Evolutionary conservation across 2,888 invertebrate species (phyloP).

Genomic region (Nesidiocoris tenuis): DNA sequence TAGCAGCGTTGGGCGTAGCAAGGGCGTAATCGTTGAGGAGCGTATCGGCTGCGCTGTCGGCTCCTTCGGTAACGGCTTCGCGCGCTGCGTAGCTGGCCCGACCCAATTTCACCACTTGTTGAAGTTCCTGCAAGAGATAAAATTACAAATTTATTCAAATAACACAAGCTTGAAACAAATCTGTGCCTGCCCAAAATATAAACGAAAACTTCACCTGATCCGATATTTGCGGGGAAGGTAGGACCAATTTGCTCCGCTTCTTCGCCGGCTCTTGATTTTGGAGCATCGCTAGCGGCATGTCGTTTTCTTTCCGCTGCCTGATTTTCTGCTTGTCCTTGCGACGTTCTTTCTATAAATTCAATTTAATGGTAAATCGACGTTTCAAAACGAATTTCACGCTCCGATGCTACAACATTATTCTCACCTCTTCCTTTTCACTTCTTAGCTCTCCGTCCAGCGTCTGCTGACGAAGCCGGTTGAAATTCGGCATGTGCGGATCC

Average conservation of each 20-base stretch:
- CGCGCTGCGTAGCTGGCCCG: constrained; percentile 87
- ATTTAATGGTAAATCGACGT: constrained; percentile 28
- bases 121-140: constrained; percentile 64
- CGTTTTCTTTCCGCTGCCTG: constrained; percentile 94
- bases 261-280: constrained; percentile 85
- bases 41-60: constrained; percentile 75
- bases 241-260: constrained; percentile 91
- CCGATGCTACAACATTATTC: constrained; percentile 43
- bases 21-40: constrained; percentile 84
- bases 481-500: constrained; percentile 87
- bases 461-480: constrained; percentile 84
- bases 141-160: not conserved
- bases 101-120: constrained; percentile 90
- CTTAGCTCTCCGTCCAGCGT: constrained; percentile 89
- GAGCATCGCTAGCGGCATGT: constrained; percentile 86
- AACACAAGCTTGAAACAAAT: too few species aligned
- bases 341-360: constrained; percentile 69
- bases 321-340: constrained; percentile 93
- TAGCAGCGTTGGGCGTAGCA: constrained; percentile 65
- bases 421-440: constrained; percentile 85
- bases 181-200: too few species aligned
- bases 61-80: constrained; percentile 78
- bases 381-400: not conserved
- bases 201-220: constrained; percentile 61
- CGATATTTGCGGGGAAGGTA: constrained; percentile 95